These are phyloP conservation scores for Hypomecis punctinalis DNA, from an alignment of 2,888 invertebrate genomes.

Conservation along the genomic window DNA sequence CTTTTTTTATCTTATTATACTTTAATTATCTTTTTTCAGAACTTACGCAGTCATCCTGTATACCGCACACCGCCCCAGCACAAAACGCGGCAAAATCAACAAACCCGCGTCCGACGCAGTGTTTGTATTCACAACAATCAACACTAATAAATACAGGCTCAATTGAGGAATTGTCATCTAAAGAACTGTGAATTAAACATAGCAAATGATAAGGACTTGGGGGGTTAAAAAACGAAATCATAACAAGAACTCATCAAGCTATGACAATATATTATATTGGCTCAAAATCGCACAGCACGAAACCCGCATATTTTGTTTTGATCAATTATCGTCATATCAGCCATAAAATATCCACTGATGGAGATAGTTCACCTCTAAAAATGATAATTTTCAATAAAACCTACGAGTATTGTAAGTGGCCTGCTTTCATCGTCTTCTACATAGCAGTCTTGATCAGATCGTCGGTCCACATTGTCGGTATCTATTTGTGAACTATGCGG, in stretches of 20 bases:
- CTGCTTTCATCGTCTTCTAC: too few species aligned
- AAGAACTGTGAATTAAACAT: slow-evolving; percentile 8
- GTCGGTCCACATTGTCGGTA: too few species aligned
- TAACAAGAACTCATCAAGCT: not conserved
- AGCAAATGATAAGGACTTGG: too few species aligned
- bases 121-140: slow-evolving; percentile 76
- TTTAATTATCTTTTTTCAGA: not conserved
- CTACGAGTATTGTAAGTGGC: too few species aligned
- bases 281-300: too few species aligned
- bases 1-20: not conserved
- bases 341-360: too few species aligned
- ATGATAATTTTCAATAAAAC: too few species aligned
- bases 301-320: too few species aligned
- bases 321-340: too few species aligned
- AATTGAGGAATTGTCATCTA: slow-evolving; percentile 27
- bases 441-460: too few species aligned
- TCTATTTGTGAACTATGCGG: too few species aligned
- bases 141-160: slow-evolving; percentile 57
- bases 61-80: slow-evolving; percentile 56
- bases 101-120: slow-evolving; percentile 75
- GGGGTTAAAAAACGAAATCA: slow-evolving; percentile 36
- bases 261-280: not conserved
- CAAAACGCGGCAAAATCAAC: slow-evolving; percentile 79
- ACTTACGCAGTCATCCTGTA: slow-evolving; percentile 51
- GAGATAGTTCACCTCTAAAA: too few species aligned